Base-by-base conservation (phyloP, 2,888 invertebrate genomes). In the Nephrotoma flavescens region DNA sequence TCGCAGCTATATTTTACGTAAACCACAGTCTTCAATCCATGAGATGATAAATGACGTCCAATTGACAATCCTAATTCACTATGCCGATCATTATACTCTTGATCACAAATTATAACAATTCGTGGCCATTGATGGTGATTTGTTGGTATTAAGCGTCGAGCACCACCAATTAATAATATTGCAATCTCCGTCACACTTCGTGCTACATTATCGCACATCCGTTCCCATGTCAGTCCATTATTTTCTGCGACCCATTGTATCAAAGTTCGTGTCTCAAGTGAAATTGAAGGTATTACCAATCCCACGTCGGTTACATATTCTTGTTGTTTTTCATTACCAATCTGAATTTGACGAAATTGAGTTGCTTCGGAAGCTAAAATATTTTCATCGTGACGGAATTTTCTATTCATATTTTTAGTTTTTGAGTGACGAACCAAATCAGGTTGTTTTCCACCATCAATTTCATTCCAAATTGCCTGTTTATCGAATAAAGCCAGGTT, bases 401-500 rank as follows among this genome's bases (percentile, higher is more conserved):
- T 85, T 89, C 88, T 86, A 89, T 89, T 89, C 19, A 31, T 7
- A 15, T 86, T 31, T 15, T 86, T 44, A 3, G 85, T 19, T 6
- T 44, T 85, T 19, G 90, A 91, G 90, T 86, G 92, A 90, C 88
- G 87, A n/a, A 88, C 88, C 15, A 52, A 52, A 86, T 86, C 88
- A 3, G 85, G 94, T 89, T 94, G 94, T 87, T 93, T 93, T 41
- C 91, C 90, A 89, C 92, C 91, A 89, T 95, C 94, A 86, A 96
- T 94, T 91, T 95, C 94, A 89, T 96, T 94, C 94, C 95, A 96
- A 86, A 96, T 93, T 41, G 96, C 96, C 92, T 94, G 92, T 92
- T 98, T 98, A 92, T 98, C 96, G 92, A 98, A 98, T 86, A 98
- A 92, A 41, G 97, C 97, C 87, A 98, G 93, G 92, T 98, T 98